Base-by-base conservation (phyloP, 2,888 invertebrate genomes). In the Drosophila siamana region DNA sequence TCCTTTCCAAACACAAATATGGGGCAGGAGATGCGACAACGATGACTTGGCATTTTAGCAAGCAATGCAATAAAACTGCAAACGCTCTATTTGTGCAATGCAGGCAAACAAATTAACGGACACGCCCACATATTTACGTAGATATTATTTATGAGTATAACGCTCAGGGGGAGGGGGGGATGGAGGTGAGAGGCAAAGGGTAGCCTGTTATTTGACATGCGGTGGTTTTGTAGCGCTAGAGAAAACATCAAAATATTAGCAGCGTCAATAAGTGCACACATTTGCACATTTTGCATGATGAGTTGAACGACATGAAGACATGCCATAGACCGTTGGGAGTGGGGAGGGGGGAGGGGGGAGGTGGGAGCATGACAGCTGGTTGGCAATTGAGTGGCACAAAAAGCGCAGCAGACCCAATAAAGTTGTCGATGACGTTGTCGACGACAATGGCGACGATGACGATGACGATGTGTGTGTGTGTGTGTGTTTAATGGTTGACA, bases 201-300 rank as follows among this genome's bases (percentile, higher is more conserved):
- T 11, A 11, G 28, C 51, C 28, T 36, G 65, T 73, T 72, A 64
- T 63, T 51, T 73, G 73, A 59, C 77, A 59, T 77, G 78, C 38
- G 73, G 54, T 57, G 33, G 33, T 33, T 33, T 33, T 52, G 57
- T 11, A 19, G 41, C 44, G 40, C 36, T 47, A 11, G 40, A 24
- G 50, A 22, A 52, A 65, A 48, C 63, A 88, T 75, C 76, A 60
- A 86, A 83, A 88, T 86, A 86, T 88, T 81, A 82, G 83, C 68
- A 66, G 66, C 75, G 79, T 74, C 88, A 78, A 85, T 88, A 78
- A 69, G 61, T 87, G 60, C 74, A 74, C 69, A 68, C 78, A 86
- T 78, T 72, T 68, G 67, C 78, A 70, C 77, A 68, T 76, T 72
- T 47, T 59, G 51, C 38, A 38, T 50, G 70, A 76, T 62, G 52